phyloP scores from a whole-genome alignment of 2,888 invertebrate species.

The Dorcus hopei region DNA sequence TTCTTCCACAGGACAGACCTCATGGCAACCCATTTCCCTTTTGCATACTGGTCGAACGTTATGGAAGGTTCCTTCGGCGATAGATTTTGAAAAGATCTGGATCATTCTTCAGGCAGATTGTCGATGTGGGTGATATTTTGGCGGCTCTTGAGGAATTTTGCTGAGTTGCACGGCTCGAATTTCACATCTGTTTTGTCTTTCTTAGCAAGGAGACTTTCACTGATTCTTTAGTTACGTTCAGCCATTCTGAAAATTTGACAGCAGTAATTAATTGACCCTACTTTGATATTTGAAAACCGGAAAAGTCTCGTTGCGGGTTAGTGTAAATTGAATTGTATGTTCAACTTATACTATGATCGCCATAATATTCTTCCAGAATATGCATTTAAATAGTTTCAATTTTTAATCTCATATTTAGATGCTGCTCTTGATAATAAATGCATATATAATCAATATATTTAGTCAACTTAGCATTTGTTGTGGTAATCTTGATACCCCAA shows the following conservation, averaged over 20 bases:
- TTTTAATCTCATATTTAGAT: too few species aligned
- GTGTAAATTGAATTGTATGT: too few species aligned
- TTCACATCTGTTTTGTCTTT: slow-evolving; percentile 4
- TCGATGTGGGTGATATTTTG: slow-evolving; percentile 7
- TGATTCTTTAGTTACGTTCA: slow-evolving; percentile 8
- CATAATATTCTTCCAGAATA: too few species aligned
- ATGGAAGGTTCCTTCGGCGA: slow-evolving; percentile 18
- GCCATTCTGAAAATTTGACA: slow-evolving; percentile 12
- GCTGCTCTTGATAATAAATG: too few species aligned
- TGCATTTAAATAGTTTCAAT: too few species aligned
- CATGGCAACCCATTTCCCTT: slow-evolving; percentile 22
- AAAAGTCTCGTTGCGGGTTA: too few species aligned
- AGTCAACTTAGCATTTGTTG: too few species aligned
- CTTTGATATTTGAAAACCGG: neutral
- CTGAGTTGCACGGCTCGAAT: slow-evolving; percentile 2
- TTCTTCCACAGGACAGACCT: slow-evolving; percentile 16
- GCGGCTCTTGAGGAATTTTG: slow-evolving; percentile 3
- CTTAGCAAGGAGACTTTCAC: slow-evolving; percentile 10
- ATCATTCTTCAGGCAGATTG: slow-evolving; percentile 22
- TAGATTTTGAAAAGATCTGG: slow-evolving; percentile 20
- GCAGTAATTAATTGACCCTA: neutral
- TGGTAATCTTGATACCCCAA: too few species aligned
- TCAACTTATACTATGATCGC: too few species aligned
- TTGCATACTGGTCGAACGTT: slow-evolving; percentile 20
- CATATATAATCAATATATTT: too few species aligned